A percentile compares a stretch with the other conserved stretches of the same genome.
These are phyloP conservation scores for Bagarius yarrelli DNA, from an alignment of 2,113 vertebrate genomes.

Conservation along the genomic window DNA sequence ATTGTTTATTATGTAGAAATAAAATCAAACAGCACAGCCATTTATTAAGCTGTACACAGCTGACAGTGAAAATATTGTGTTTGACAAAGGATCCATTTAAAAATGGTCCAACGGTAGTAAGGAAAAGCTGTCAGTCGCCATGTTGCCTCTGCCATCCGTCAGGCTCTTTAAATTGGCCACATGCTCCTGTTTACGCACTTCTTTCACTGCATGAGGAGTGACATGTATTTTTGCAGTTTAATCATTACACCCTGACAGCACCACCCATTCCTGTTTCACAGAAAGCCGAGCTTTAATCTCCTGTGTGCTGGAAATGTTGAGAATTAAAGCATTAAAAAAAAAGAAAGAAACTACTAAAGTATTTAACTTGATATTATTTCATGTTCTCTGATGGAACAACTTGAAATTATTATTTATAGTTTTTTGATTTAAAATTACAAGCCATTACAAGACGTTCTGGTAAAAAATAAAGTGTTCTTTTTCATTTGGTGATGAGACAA, in stretches of 20 bases:
- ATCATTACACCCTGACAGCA: conserved; percentile 24
- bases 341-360: background rate
- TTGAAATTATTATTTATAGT: conserved; percentile 18
- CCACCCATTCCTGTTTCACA: background rate
- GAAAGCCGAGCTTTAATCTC: conserved; percentile 11
- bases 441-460: conserved; percentile 47
- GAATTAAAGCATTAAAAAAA: background rate
- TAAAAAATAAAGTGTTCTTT: conserved; percentile 40
- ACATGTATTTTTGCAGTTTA: conserved; percentile 37
- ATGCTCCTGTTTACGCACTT: conserved; percentile 49
- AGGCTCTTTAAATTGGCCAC: conserved; percentile 52
- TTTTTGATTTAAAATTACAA: conserved; percentile 40
- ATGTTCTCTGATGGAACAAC: conserved; percentile 9
- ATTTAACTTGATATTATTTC: conserved; percentile 18
- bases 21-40: conserved; percentile 30
- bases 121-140: conserved; percentile 39
- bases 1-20: background rate
- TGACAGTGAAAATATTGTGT: conserved; percentile 29
- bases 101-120: conserved; percentile 40
- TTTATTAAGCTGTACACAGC: conserved; percentile 25
- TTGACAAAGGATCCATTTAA: conserved; percentile 46
- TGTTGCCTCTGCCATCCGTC: conserved; percentile 42
- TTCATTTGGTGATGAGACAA: conserved; percentile 52
- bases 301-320: background rate
- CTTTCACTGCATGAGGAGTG: conserved; percentile 25